phyloP scores from a whole-genome alignment of 1,140 invertebrate species.

The Drosophila nigrodunni region DNA sequence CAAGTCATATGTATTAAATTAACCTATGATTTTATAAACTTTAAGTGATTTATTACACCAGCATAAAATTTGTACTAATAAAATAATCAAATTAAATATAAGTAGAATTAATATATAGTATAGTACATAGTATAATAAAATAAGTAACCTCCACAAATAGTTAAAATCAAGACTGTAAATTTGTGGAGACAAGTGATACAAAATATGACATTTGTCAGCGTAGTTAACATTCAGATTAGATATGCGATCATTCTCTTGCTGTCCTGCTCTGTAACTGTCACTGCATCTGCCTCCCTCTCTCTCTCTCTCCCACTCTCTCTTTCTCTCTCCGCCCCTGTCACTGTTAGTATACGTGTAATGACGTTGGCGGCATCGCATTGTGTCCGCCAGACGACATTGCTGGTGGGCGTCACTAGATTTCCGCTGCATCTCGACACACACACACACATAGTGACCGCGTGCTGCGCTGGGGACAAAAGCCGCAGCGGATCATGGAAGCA shows the following conservation, averaged over 20 bases:
- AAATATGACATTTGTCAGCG: slow-evolving; percentile 1
- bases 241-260: background rate
- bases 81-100: no score
- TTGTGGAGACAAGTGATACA: slow-evolving; percentile 5
- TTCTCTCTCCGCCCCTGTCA: background rate
- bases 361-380: slow-evolving; percentile 3
- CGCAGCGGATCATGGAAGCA: slow-evolving; percentile 51
- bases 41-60: no score
- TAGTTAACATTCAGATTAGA: slow-evolving; percentile 2
- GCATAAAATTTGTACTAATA: no score
- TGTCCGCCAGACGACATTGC: slow-evolving; percentile 34
- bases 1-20: no score
- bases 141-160: slow-evolving; percentile 8
- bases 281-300: background rate
- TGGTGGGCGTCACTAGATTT: slow-evolving; percentile 70
- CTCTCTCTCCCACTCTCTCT: background rate
- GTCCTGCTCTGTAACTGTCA: background rate
- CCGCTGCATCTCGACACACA: slow-evolving; percentile 53
- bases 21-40: no score
- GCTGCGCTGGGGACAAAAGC: slow-evolving; percentile 43
- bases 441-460: slow-evolving; percentile 8
- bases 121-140: no score
- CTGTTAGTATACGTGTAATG: slow-evolving; percentile 11
- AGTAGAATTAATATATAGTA: background rate
- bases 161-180: slow-evolving; percentile 6